phyloP scores from a whole-genome alignment of 64 coral and sea anemone species.

The Pocillopora verrucosa region DNA sequence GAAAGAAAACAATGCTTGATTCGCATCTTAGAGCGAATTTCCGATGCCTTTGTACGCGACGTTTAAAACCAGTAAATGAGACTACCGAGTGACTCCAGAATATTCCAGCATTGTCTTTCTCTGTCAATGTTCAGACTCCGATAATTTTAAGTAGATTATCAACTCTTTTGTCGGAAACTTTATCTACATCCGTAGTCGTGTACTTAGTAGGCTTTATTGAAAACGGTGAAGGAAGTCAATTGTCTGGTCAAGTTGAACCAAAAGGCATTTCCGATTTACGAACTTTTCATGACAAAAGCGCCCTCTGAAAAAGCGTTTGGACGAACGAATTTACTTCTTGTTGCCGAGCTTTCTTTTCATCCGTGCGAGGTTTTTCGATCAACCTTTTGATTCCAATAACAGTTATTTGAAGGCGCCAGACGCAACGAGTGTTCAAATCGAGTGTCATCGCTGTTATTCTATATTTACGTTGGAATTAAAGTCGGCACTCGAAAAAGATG shows the following conservation, averaged over 20 bases:
- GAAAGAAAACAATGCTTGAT: not conserved
- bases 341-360: not conserved
- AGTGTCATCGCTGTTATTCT: too few relatives aligned
- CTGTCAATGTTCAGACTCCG: not conserved
- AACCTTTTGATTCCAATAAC: too few relatives aligned
- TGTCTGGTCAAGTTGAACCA: not conserved
- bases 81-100: not conserved
- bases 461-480: too few relatives aligned
- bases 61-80: not conserved
- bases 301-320: not conserved
- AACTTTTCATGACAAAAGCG: not conserved
- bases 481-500: too few relatives aligned
- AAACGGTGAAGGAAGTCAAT: not conserved
- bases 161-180: not conserved
- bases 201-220: not conserved
- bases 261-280: not conserved
- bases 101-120: not conserved
- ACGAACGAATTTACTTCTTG: not conserved
- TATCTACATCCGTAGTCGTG: conserved; percentile 18
- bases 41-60: not conserved
- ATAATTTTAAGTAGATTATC: conserved; percentile 9
- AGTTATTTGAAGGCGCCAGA: too few relatives aligned
- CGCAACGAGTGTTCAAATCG: too few relatives aligned
- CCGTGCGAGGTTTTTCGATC: not conserved
- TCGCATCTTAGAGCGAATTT: not conserved